Conservation (phyloP, 1,140 invertebrate species). For the Zaprionus tsacasi region DNA sequence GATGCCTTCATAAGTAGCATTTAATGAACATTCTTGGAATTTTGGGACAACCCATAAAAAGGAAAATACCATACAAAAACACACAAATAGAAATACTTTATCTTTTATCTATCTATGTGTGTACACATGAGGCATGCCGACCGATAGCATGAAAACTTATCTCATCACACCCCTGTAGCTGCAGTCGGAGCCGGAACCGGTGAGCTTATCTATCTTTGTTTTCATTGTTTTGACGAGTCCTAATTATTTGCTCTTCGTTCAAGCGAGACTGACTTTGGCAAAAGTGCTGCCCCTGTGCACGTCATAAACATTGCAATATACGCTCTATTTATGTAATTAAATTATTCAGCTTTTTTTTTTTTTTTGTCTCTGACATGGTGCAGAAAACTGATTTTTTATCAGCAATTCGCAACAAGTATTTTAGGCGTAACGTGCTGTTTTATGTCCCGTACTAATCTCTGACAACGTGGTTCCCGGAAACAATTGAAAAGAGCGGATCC, state of each 20-base stretch:
- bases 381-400: slow-evolving; percentile 48
- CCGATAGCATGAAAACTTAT: slow-evolving; percentile 14
- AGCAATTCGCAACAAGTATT: slow-evolving; percentile 52
- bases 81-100: slow-evolving; percentile 10
- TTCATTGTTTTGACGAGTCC: slow-evolving; percentile 22
- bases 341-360: slow-evolving; percentile 7
- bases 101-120: slow-evolving; percentile 9
- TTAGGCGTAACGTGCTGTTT: neutral
- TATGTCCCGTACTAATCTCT: neutral
- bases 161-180: slow-evolving; percentile 8
- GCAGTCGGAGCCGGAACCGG: slow-evolving; percentile 29
- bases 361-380: neutral
- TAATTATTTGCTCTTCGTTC: slow-evolving; percentile 10
- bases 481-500: slow-evolving; percentile 8
- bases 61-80: slow-evolving; percentile 5
- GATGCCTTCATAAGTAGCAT: slow-evolving; percentile 32
- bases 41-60: slow-evolving; percentile 15
- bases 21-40: slow-evolving; percentile 46
- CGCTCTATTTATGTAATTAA: slow-evolving; percentile 6
- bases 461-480: neutral
- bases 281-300: neutral
- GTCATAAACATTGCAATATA: slow-evolving; percentile 10
- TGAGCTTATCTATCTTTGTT: slow-evolving; percentile 23
- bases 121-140: neutral
- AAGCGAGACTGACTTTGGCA: slow-evolving; percentile 13